phyloP scores from a whole-genome alignment of 1,140 invertebrate genomes.

The Cardiocondyla obscurior region DNA sequence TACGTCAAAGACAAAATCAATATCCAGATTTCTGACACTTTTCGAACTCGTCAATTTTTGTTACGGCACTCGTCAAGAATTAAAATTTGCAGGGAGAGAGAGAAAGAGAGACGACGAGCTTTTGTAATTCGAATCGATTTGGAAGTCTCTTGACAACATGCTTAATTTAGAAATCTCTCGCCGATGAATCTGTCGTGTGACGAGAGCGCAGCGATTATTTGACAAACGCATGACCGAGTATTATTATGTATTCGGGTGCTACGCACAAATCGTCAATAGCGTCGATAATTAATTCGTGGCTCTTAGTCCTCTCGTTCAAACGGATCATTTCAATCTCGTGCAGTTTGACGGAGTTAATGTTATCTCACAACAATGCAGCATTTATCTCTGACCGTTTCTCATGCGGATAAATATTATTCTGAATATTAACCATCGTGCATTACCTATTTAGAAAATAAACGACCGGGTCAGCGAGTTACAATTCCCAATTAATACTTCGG shows the following conservation, averaged over 20 bases:
- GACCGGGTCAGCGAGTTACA: background rate
- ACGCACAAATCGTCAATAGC: background rate
- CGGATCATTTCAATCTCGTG: constrained; percentile 22
- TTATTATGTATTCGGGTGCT: background rate
- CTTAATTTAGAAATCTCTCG: constrained; percentile 24
- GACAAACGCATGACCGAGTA: constrained; percentile 2
- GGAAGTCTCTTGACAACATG: constrained; percentile 1
- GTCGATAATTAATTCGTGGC: constrained; percentile 29
- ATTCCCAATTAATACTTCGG: background rate
- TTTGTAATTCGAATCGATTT: background rate
- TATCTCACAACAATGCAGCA: background rate
- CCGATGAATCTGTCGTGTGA: background rate
- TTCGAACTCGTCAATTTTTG: constrained; percentile 22
- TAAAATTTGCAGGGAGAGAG: background rate
- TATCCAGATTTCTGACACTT: background rate
- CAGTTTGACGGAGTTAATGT: background rate
- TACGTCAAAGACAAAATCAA: constrained; percentile 26
- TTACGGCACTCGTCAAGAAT: background rate
- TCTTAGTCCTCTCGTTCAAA: constrained; percentile 5
- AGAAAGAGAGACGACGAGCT: background rate
- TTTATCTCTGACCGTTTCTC: constrained; percentile 18
- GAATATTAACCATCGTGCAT: background rate
- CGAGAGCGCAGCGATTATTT: background rate
- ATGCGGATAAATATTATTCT: background rate
- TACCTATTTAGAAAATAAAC: background rate